phyloP scores from a whole-genome alignment of 2,797 vertebrate species.

The Champsocephalus gunnari region DNA sequence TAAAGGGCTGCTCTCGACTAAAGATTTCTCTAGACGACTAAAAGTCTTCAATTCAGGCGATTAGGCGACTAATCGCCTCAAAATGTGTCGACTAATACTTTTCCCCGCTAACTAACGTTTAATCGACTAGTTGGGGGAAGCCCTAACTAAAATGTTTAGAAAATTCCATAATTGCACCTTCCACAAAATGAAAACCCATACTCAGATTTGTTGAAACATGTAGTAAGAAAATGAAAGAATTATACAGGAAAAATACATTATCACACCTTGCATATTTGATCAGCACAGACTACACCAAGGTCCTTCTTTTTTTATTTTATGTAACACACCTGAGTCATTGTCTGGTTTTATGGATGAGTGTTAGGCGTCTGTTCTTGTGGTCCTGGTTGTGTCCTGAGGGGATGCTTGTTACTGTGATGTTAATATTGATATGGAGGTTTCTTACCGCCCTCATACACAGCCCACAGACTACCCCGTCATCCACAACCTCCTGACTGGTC shows the following conservation, averaged over 20 bases:
- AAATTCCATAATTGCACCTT: background rate
- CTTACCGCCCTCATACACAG: slow-evolving; percentile 27
- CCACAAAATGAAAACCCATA: background rate
- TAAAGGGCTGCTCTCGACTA: background rate
- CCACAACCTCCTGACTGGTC: background rate
- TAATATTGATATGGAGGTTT: slow-evolving; percentile 41
- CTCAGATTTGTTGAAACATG: background rate
- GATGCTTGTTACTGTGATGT: slow-evolving; percentile 20
- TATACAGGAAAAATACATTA: background rate
- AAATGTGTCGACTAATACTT: too few species aligned
- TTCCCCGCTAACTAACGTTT: too few species aligned
- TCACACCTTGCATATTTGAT: slow-evolving; percentile 18
- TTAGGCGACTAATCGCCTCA: too few species aligned
- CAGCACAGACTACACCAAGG: background rate
- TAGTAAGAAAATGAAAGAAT: background rate
- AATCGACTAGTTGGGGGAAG: too few species aligned
- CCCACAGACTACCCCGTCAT: background rate
- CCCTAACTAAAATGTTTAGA: background rate
- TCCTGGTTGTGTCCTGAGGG: slow-evolving; percentile 21
- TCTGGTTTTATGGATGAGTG: slow-evolving; percentile 22
- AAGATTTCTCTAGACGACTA: too few species aligned
- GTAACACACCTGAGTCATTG: background rate
- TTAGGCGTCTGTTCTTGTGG: slow-evolving; percentile 27
- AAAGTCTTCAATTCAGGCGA: too few species aligned
- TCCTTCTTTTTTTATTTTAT: background rate